Base-by-base conservation (phyloP, 1,140 invertebrate genomes). In the Caerostris extrusa region DNA sequence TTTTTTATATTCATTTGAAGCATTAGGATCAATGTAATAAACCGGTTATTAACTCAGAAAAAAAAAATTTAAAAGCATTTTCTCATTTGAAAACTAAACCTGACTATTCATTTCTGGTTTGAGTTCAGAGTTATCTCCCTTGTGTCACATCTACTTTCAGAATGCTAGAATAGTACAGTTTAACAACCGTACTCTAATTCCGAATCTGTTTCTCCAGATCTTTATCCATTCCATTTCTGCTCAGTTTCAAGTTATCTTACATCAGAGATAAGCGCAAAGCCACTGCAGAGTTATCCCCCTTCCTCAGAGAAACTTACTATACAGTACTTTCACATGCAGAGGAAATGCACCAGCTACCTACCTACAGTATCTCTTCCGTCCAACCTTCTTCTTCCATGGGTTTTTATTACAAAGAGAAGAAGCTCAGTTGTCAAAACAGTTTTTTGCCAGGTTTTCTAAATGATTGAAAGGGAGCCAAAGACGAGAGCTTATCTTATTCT, bases 401-500 rank as follows among this genome's bases (percentile, higher is more conserved):
- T 77, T 77, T 34, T 57, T 85, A 85, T 60, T 60, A 7, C 10
- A 10, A 64, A 64, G 17, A 10, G 61, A 61, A 85, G 92, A 93
- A 93, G 92, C 92, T 17, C 67, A 77, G 92, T 93, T 93, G 92
- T 93, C 92, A 93, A 71, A 69, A 61, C 67, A 64, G 92, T 89
- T 93, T 88, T 71, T 88, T 60, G 83, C 64, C 85, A 69, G 85
- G 85, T 93, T 89, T 71, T 56, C 92, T 93, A 93, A 93, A 93
- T 93, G 92, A 93, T 93, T 93, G 92, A 93, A 93, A 93, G 60
- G 92, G 86, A 93, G 92, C 67, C 92, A 93, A 89, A 93, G 91
- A 93, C 85, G 92, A 67, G 86, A 88, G 92, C 92, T 87, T 93
- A 87, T 87, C 83, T 87, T 89, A 87, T 87, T 81, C 67, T 7